These are phyloP conservation scores for Holocentrus rufus DNA, from an alignment of 2,797 vertebrate species.

Conservation along the genomic window DNA sequence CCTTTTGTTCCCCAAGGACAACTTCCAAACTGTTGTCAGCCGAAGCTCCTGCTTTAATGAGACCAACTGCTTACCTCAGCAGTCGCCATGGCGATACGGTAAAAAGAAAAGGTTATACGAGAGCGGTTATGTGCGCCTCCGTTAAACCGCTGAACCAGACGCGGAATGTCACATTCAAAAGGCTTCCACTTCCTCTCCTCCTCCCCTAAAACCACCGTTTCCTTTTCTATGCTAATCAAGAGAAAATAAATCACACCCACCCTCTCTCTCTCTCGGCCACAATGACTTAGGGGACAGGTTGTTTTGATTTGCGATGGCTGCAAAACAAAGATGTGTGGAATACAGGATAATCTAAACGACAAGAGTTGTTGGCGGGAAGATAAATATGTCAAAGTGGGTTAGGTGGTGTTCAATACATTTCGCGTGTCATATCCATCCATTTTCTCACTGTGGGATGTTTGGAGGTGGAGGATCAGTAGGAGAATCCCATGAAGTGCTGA, in stretches of 20 bases:
- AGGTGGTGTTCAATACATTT: constrained; percentile 6
- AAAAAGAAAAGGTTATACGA: constrained; percentile 66
- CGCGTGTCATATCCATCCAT: not conserved
- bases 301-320: constrained; percentile 31
- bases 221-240: constrained; percentile 50
- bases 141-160: constrained; percentile 61
- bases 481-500: not conserved
- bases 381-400: constrained; percentile 8
- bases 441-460: constrained; percentile 33
- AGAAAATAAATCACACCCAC: constrained; percentile 45
- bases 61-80: constrained; percentile 71
- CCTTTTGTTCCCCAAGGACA: constrained; percentile 62
- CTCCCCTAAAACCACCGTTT: constrained; percentile 29
- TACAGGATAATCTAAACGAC: constrained; percentile 32
- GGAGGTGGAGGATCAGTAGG: constrained; percentile 13
- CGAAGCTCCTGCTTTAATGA: constrained; percentile 59
- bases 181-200: constrained; percentile 15
- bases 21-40: constrained; percentile 51
- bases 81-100: constrained; percentile 62
- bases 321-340: constrained; percentile 35
- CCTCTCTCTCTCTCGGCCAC: constrained; percentile 12
- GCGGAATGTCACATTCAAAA: constrained; percentile 53
- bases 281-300: constrained; percentile 28
- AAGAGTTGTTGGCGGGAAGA: constrained; percentile 1
- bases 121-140: constrained; percentile 49